Base-by-base conservation (phyloP, 2,113 vertebrate genomes). In the Phylloscopus trochiloides region DNA sequence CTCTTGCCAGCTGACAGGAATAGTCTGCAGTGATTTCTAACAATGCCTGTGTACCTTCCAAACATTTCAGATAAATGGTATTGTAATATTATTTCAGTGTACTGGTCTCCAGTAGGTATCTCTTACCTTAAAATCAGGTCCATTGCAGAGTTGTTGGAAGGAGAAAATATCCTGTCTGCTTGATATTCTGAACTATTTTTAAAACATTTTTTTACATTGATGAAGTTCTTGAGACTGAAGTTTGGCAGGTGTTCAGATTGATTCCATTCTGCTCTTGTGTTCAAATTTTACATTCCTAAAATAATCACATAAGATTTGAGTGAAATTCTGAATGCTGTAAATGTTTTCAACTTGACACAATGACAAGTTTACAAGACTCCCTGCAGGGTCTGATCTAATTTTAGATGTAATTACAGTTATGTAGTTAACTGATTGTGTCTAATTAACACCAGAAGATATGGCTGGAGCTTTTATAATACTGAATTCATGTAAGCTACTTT, bases 381-480 rank as follows among this genome's bases (percentile, higher is more conserved):
- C 59, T 86, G 68, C 24, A 66, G 76, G 43, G 21, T 62, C 47
- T 78, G 36, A 81, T 43, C 34, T 89, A 77, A 94, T 89, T 93
- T 89, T 93, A 94, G 55, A 52, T 72, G 52, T 67, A 93, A 81
- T 96, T 93, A 82, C 52, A 48, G 89, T 89, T 61, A 63, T 45
- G 52, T 40, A 25, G 81, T 87, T 92, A 87, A 48, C 28, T 86
- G 90, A 71, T 75, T 77, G 18, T 71, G 29, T 74, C 55, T 92
- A 84, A 77, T 95, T 89, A 96, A 63, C 17, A 50, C 79, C 80
- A 77, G 38, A 50, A 74, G 28, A 54, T 74, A 80, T 7, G n/a
- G 38, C 16, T 70, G 40, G 32, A 70, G 28, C 81, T 76, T 92
- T 84, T 87, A 52, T 54, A 54, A 54, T 38, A 48, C 26, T 81